These are phyloP conservation scores for Thymelicus lineola DNA, from an alignment of 2,888 invertebrate species.

Conservation along the genomic window DNA sequence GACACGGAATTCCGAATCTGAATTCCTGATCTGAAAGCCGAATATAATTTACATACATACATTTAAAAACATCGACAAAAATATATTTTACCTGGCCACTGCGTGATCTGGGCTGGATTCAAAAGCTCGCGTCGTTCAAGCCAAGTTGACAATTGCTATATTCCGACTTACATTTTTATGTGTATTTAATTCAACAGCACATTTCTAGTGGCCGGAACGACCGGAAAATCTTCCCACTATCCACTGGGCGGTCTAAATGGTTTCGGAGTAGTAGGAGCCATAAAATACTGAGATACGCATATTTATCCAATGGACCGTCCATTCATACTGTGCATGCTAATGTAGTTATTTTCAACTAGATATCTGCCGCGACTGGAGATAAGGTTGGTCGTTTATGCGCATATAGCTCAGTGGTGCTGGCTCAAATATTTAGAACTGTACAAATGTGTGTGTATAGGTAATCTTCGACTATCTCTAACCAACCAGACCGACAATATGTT, in stretches of 20 bases:
- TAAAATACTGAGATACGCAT: slow-evolving; percentile 32
- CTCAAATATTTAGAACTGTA: no score
- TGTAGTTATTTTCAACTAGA: slow-evolving; percentile 23
- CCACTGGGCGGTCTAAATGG: slow-evolving; percentile 24
- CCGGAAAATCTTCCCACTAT: slow-evolving; percentile 31
- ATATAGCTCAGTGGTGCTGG: neutral
- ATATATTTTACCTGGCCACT: slow-evolving; percentile 7
- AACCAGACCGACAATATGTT: no score
- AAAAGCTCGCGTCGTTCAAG: slow-evolving; percentile 5
- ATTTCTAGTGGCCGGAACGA: slow-evolving; percentile 22
- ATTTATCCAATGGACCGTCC: slow-evolving; percentile 27
- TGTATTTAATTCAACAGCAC: slow-evolving; percentile 26
- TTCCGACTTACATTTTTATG: slow-evolving; percentile 21
- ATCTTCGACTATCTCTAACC: no score
- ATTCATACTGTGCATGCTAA: slow-evolving; percentile 26
- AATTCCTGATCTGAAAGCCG: slow-evolving; percentile 8
- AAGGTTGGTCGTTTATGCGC: neutral
- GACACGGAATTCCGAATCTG: slow-evolving; percentile 2
- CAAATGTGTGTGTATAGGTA: no score
- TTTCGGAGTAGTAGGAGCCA: slow-evolving; percentile 27
- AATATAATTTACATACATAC: slow-evolving; percentile 12
- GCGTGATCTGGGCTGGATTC: neutral
- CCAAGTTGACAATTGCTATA: slow-evolving; percentile 6
- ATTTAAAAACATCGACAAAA: slow-evolving; percentile 5
- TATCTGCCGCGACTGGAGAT: slow-evolving; percentile 1